Base-by-base conservation (phyloP, 2,888 invertebrate species). In the Dendrolimus houi region DNA sequence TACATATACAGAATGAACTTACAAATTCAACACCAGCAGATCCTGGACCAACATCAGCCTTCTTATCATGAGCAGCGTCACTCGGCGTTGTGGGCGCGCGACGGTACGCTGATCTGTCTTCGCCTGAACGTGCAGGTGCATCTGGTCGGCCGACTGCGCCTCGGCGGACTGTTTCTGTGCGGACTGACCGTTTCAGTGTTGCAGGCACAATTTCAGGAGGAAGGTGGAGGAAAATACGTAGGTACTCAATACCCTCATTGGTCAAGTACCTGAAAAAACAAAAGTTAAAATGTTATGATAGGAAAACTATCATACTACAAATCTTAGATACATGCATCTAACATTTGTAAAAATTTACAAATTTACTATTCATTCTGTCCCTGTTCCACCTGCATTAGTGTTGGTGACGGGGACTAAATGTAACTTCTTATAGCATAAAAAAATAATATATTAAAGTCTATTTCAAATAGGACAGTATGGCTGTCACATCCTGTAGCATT, bases 151-250 rank as follows among this genome's bases (percentile, higher is more conserved):
- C 87, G 14, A 93, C 92, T 6, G 93, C 91, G 62, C 97, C 93
- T 56, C 97, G 95, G 59, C 97, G 93, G 47, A 95, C 94, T 2
- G 97, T 94, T 83, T 98, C 98, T 6, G 96, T 93, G 66, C 97
- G 93, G 9, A 94, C 94, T 69, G 97, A 97, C 64, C 98, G 94
- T 91, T 98, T 99, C 66, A 99, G 92, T 1, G 99, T 99, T 1
- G 98, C 95, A 52, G 99, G 99, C 52, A 99, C 99, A 87, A 99
- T 99, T 93, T 99, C 99, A 64, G 98, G 95, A 9, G 99, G 99
- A 77, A 99, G 93, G 80, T 99, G 98, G 65, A 99, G 93, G 90
- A 96, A 99, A 77, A 96, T 96, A 67, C 99, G 93, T 67, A 99
- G 92, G 86, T 98, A 99, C 83, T 97, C 97, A 82, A 99, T 99